Evolutionary conservation across 2,113 vertebrate genomes (phyloP).

Genomic region (Sorex fumeus): DNA sequence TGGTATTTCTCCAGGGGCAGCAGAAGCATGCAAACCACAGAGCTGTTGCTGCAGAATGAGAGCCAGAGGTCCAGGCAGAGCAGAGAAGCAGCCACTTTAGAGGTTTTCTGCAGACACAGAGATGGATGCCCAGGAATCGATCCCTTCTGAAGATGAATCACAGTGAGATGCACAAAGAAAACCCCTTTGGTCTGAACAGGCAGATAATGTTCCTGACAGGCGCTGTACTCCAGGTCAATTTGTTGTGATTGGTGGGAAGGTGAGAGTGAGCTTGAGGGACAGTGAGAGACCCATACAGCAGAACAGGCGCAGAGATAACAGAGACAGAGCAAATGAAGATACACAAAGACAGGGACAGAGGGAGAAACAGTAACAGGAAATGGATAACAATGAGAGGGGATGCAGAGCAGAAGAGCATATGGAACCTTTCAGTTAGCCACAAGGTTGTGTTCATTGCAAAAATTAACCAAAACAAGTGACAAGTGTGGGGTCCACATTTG

Average conservation of each 20-base stretch:
- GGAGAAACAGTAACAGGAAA: not conserved
- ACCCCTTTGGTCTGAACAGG: constrained; percentile 76
- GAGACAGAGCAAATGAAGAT: not conserved
- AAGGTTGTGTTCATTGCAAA: not conserved
- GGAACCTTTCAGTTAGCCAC: not conserved
- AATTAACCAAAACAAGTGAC: constrained; percentile 8
- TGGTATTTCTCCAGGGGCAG: not conserved
- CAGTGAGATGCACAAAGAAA: constrained; percentile 76
- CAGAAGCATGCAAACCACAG: constrained; percentile 14
- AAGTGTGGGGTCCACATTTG: not conserved
- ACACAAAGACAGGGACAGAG: not conserved
- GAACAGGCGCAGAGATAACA: not conserved
- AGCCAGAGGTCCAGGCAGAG: constrained; percentile 25
- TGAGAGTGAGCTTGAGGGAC: not conserved
- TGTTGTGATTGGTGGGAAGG: constrained; percentile 72
- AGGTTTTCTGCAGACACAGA: constrained; percentile 67
- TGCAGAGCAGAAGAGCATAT: not conserved
- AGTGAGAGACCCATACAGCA: not conserved
- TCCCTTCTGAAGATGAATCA: constrained; percentile 78
- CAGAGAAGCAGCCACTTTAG: constrained; percentile 19
- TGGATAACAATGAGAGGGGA: not conserved
- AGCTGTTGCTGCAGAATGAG: not conserved
- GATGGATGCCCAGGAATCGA: constrained; percentile 75
- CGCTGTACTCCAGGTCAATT: constrained; percentile 24
- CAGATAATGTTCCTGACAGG: constrained; percentile 72